These are phyloP conservation scores for Nibea albiflora DNA, from an alignment of 2,113 vertebrate species.

Conservation along the genomic window DNA sequence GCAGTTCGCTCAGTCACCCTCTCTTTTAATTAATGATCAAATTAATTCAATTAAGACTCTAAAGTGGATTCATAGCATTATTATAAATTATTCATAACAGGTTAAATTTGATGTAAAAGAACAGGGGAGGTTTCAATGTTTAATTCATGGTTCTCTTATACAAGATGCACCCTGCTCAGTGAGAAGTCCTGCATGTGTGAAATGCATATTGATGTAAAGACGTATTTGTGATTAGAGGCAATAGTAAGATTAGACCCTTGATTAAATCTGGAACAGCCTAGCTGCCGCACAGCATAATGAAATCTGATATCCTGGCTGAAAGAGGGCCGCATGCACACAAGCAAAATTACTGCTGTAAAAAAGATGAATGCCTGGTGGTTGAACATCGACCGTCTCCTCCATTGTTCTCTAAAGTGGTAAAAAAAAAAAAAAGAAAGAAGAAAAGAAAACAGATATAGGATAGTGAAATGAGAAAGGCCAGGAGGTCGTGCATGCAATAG, in stretches of 20 bases:
- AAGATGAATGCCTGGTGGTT: slow-evolving; percentile 48
- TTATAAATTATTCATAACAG: slow-evolving; percentile 63
- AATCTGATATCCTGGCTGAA: slow-evolving; percentile 62
- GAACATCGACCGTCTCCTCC: neutral
- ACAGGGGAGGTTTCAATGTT: slow-evolving; percentile 56
- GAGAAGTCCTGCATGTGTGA: slow-evolving; percentile 47
- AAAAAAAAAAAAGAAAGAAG: neutral
- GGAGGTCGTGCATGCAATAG: slow-evolving; percentile 38
- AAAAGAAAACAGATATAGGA: slow-evolving; percentile 26
- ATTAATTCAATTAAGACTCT: slow-evolving; percentile 67
- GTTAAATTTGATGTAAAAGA: slow-evolving; percentile 56
- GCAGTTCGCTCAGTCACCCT: slow-evolving; percentile 39
- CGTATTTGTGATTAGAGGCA: slow-evolving; percentile 62
- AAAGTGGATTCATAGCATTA: slow-evolving; percentile 60
- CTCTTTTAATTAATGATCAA: slow-evolving; percentile 67
- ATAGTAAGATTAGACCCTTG: slow-evolving; percentile 61
- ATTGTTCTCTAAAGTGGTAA: slow-evolving; percentile 34
- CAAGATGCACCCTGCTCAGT: slow-evolving; percentile 19
- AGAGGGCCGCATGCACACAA: slow-evolving; percentile 30
- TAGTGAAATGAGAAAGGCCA: slow-evolving; percentile 47
- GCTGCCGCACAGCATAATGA: slow-evolving; percentile 58
- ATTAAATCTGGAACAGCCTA: slow-evolving; percentile 64
- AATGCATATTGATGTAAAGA: slow-evolving; percentile 65
- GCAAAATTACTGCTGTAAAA: slow-evolving; percentile 43
- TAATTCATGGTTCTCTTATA: slow-evolving; percentile 53